Evolutionary conservation across 1,140 invertebrate species (phyloP), one percentile per base, ranked within the genome.

Genomic region (Metopolophium dirhodum): DNA sequence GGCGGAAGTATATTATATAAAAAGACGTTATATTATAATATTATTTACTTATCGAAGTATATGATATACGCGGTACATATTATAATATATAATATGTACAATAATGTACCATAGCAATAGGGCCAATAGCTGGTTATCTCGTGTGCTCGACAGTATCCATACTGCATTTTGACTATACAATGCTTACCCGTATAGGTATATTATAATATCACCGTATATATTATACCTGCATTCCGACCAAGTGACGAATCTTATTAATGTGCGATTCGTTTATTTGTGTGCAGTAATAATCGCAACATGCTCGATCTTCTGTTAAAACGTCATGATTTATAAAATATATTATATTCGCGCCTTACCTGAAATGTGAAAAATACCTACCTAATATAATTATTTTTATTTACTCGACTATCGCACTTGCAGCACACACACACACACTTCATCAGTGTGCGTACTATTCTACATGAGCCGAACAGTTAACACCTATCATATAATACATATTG

Each of bases 11-110:
- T 41, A 77, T 77, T 77, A 2, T 77, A 77, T n/a, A n/a, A n/a
- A 77, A 85, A 85, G 83, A 85, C 83, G 83, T 85, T 77, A 68
- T 68, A 68, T 37, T 85, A 41, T 26, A 41, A 85, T 23, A 85
- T 85, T 85, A 85, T 45, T 77, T 77, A 37, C 23, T 23, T 30
- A 85, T 45, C 83, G 41, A 85, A 85, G 8, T 41, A 41, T 45
- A 45, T 45, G 18, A 85, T 85, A 41, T 85, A 41, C 20, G 2
- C 0, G 45, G 45, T 83, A 41, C 35, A 11, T 37, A 7, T 41
- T 37, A 11, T 14, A 41, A 37, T 37, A 37, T 22, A 83, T 83
- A 83, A 2, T 11, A 83, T 83, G 23, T n/a, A 77, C 30, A n/a
- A 68, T 68, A n/a, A 68, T 68, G 20, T 1, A 77, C 61, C n/a